A percentile compares a stretch with the other conserved stretches of the same genome.
Evolutionary conservation across 2,797 vertebrate genomes (phyloP).

Genomic region (Gadopsis bispinosus): DNA sequence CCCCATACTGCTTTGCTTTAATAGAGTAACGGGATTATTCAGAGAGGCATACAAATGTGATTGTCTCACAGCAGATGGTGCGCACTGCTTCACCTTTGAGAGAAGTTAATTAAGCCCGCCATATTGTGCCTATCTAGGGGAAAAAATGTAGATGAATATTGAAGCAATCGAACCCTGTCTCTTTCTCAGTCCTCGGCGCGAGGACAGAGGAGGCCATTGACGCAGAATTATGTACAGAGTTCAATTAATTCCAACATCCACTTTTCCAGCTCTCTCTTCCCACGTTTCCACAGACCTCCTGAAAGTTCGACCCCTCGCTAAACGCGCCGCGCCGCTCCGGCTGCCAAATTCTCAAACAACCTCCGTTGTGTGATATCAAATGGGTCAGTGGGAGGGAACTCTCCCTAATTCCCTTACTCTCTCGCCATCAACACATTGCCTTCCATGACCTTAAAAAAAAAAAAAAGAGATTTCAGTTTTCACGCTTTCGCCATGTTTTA

Average conservation of each 20-base stretch:
- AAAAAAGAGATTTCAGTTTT: slow-evolving; percentile 62
- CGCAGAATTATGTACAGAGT: slow-evolving; percentile 94
- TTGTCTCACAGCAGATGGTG: slow-evolving; percentile 99
- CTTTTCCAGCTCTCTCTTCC: slow-evolving; percentile 90
- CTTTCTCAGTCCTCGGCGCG: slow-evolving; percentile 90
- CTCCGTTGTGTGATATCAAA: slow-evolving; percentile 92
- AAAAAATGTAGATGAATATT: slow-evolving; percentile 99
- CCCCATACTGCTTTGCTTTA: slow-evolving; percentile 65
- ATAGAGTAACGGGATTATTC: slow-evolving; percentile 97
- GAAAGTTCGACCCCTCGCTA: slow-evolving; percentile 90
- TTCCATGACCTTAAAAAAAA: slow-evolving; percentile 88
- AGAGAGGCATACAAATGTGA: slow-evolving; percentile 96
- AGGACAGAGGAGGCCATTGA: slow-evolving; percentile 94
- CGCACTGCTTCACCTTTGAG: slow-evolving; percentile 99
- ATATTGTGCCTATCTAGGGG: slow-evolving; percentile 98
- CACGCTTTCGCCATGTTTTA: slow-evolving; percentile 39
- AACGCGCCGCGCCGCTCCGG: slow-evolving; percentile 88
- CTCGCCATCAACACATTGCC: slow-evolving; percentile 87
- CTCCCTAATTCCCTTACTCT: slow-evolving; percentile 84
- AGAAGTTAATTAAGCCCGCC: slow-evolving; percentile 99
- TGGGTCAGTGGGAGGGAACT: slow-evolving; percentile 73
- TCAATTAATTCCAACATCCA: slow-evolving; percentile 92
- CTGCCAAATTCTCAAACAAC: slow-evolving; percentile 91
- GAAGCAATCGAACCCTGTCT: slow-evolving; percentile 95
- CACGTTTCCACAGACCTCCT: slow-evolving; percentile 92